phyloP scores from a whole-genome alignment of 2,888 invertebrate genomes.

The Mylabris sibirica region DNA sequence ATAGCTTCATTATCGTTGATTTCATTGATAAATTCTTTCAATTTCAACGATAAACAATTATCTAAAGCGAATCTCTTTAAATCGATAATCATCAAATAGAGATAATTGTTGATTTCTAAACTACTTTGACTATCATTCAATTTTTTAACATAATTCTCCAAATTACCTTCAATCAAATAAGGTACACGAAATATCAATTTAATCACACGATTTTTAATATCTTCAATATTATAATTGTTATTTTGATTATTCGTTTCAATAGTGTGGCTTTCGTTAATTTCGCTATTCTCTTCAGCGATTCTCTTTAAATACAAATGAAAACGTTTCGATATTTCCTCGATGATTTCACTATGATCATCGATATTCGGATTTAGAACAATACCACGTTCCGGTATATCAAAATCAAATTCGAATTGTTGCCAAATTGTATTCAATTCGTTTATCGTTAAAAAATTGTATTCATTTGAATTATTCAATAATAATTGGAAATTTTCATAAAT shows the following conservation, averaged over 20 bases:
- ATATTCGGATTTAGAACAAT: slow-evolving; percentile 65
- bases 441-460: slow-evolving; percentile 32
- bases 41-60: slow-evolving; percentile 5
- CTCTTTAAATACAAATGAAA: slow-evolving; percentile 23
- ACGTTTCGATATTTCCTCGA: slow-evolving; percentile 54
- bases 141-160: slow-evolving; percentile 25
- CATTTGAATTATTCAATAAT: slow-evolving; percentile 19
- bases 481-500: slow-evolving; percentile 38
- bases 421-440: slow-evolving; percentile 42
- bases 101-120: slow-evolving; percentile 30
- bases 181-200: slow-evolving; percentile 30
- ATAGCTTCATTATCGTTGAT: slow-evolving; percentile 12
- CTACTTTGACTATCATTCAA: slow-evolving; percentile 23
- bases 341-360: slow-evolving; percentile 61
- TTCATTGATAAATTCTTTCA: slow-evolving; percentile 20
- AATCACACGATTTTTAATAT: slow-evolving; percentile 23
- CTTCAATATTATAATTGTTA: slow-evolving; percentile 7
- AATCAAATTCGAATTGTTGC: slow-evolving; percentile 51
- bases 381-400: slow-evolving; percentile 66
- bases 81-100: slow-evolving; percentile 27
- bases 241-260: not conserved
- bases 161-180: slow-evolving; percentile 28
- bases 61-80: slow-evolving; percentile 26
- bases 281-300: slow-evolving; percentile 21
- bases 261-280: not conserved